Evolutionary conservation across 2,797 vertebrate species (phyloP).

Genomic region (Apodemus agrarius): DNA sequence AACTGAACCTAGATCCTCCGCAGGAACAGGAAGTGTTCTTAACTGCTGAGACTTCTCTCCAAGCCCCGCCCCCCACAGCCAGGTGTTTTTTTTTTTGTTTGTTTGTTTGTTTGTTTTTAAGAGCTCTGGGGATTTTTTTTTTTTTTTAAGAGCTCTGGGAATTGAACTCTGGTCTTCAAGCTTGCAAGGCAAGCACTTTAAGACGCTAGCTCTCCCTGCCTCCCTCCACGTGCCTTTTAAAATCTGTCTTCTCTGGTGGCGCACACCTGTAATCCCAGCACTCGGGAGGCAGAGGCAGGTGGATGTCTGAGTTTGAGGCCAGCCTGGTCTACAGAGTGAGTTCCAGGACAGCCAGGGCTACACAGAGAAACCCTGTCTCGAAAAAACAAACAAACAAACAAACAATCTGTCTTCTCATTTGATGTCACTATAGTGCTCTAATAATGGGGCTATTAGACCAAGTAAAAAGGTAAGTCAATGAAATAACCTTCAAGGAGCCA

Average conservation of each 20-base stretch:
- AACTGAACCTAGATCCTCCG: neutral
- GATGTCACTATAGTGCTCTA: constrained; percentile 27
- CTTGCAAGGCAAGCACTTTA: neutral
- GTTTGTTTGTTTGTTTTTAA: no score
- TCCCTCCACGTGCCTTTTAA: neutral
- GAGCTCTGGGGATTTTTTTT: no score
- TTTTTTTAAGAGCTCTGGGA: neutral
- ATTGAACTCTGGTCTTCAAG: neutral
- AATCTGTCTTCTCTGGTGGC: neutral
- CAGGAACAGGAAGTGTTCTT: neutral
- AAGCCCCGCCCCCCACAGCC: neutral
- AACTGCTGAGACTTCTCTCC: neutral
- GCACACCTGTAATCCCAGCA: no score
- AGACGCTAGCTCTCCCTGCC: neutral
- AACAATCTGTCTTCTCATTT: no score
- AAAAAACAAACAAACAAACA: no score
- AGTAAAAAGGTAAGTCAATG: constrained; percentile 20
- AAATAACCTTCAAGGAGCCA: neutral
- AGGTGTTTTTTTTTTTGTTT: no score
- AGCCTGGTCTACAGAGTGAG: no score
- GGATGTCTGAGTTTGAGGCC: no score
- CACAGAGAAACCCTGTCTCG: no score
- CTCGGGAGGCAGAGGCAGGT: no score
- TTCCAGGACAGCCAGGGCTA: no score
- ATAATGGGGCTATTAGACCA: constrained; percentile 40